A percentile compares a stretch with the other conserved stretches of the same genome.
phyloP scores from a whole-genome alignment of 1,140 invertebrate species.

The Caenorhabditis inopinata region DNA sequence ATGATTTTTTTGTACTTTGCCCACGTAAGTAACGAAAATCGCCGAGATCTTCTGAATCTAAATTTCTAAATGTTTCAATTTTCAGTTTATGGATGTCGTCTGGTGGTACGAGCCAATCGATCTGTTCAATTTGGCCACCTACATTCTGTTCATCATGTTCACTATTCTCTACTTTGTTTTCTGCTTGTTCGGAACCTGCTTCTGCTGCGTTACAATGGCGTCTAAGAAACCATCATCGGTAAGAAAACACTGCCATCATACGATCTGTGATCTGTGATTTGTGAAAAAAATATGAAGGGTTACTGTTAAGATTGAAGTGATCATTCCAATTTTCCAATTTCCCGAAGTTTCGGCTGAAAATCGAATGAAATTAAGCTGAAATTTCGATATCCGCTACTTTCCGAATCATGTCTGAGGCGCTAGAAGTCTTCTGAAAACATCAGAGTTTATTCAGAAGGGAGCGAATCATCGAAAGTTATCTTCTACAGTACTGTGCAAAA shows the following conservation, averaged over 20 bases:
- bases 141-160: slow-evolving; percentile 22
- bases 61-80: neutral
- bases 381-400: too few species aligned
- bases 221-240: neutral
- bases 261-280: neutral
- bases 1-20: slow-evolving; percentile 31
- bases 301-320: too few species aligned
- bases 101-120: slow-evolving; percentile 45
- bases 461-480: too few species aligned
- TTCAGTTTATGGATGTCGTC: slow-evolving; percentile 28
- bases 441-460: too few species aligned
- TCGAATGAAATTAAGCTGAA: too few species aligned
- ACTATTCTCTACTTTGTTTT: slow-evolving; percentile 39
- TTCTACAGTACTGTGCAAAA: too few species aligned
- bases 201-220: neutral
- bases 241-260: neutral
- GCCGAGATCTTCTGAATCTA: too few species aligned
- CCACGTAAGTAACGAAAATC: slow-evolving; percentile 25
- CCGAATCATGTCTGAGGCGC: too few species aligned
- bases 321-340: too few species aligned
- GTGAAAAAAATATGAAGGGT: neutral
- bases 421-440: too few species aligned
- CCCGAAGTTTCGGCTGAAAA: too few species aligned
- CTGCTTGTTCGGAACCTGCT: slow-evolving; percentile 39
- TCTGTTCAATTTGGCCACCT: slow-evolving; percentile 40